These are phyloP conservation scores for Psilanteris sp. DNA, from an alignment of 1,140 invertebrate species.

Conservation along the genomic window DNA sequence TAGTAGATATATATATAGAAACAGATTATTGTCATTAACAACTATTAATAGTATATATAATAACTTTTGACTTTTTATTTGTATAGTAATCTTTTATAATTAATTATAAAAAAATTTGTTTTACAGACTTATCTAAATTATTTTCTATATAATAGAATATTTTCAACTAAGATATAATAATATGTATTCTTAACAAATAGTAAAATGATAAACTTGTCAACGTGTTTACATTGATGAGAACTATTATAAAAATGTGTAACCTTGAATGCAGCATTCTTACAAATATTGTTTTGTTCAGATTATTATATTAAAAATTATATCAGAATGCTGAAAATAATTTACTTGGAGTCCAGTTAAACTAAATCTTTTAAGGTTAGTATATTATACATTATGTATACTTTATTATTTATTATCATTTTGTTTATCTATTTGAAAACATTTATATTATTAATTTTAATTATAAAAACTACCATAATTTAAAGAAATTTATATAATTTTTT, in stretches of 20 bases:
- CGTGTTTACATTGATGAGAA: not conserved
- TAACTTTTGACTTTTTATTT: too few species aligned
- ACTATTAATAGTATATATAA: too few species aligned
- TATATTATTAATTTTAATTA: too few species aligned
- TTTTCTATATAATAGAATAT: not conserved
- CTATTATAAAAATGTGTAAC: not conserved
- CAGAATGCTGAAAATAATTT: constrained; percentile 6
- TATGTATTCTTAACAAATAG: not conserved
- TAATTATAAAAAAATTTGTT: not conserved
- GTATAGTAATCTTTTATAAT: too few species aligned
- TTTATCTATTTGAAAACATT: too few species aligned
- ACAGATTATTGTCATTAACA: too few species aligned
- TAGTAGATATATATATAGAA: too few species aligned
- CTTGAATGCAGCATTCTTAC: not conserved
- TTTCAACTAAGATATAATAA: not conserved
- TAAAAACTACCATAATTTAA: too few species aligned
- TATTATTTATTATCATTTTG: too few species aligned
- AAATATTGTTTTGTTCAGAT: not conserved
- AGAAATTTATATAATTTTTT: too few species aligned
- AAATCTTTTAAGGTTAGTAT: too few species aligned
- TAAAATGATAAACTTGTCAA: not conserved
- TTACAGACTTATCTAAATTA: constrained; percentile 4
- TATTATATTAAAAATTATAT: not conserved
- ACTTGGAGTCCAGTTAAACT: not conserved
- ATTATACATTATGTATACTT: too few species aligned